Evolutionary conservation across 1,140 invertebrate species (phyloP), one percentile per base, ranked within the genome.

Genomic region (Drosophila repletoides): DNA sequence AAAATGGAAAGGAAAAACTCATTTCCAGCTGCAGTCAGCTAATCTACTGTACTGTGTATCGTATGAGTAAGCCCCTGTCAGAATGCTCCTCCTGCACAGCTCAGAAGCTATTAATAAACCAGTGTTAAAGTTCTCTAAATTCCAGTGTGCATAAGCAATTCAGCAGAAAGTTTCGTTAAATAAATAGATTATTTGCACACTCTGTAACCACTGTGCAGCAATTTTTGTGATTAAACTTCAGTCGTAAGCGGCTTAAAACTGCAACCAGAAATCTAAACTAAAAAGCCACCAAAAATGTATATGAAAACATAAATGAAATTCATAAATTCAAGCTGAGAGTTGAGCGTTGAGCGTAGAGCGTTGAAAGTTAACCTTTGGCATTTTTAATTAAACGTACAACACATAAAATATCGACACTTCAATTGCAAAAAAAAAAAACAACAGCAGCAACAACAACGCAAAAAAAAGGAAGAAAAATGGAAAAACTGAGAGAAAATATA

Each of bases 351-450:
- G 66, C 22, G 19, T 3, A 26, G 26, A 12, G 24, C 1, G 58
- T 6, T 0, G 2, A 22, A 17, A 6, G 80, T 86, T 84, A 84
- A 86, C 79, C 79, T 84, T 84, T 84, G 80, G 80, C 79, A 84
- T 84, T 84, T 84, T 84, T 84, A 84, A 86, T 84, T 86, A 84
- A 84, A 68, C 74, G 79, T 79, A 79, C 70, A 84, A 72, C 61
- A 83, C 80, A 86, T 84, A 84, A 84, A 86, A 84, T 84, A 84
- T 84, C 79, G 79, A 84, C 79, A 84, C 79, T 84, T 86, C 77
- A 84, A 86, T 84, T 84, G 79, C 80, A 77, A 77, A 74, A 79
- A 76, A 22, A 74, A 56, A 51, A 55, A 55, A 53, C 43, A 15
- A 52, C 17, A 31, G 19, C 41, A 28, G 10, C 3, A 29, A 1